Conservation (phyloP, 2,113 vertebrate species). For the Cnemophilus loriae region DNA sequence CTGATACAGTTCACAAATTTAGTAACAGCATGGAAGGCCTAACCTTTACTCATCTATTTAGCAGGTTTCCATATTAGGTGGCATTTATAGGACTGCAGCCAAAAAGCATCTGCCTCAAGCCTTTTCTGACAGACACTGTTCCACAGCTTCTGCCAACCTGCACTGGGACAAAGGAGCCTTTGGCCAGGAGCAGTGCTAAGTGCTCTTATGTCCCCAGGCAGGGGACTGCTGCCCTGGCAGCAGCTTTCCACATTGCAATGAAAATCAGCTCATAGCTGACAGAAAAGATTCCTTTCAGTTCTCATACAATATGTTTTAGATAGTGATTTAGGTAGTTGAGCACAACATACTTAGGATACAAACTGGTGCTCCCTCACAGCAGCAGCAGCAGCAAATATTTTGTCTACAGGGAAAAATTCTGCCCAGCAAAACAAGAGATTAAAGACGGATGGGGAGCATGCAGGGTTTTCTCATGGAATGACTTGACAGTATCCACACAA, state of each 20-base stretch:
- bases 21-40: not conserved
- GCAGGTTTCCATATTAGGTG: not conserved
- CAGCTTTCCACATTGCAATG: not conserved
- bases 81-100: not conserved
- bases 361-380: not conserved
- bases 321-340: not conserved
- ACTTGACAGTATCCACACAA: not conserved
- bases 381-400: not conserved
- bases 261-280: not conserved
- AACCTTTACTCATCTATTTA: not conserved
- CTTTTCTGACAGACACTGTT: not conserved
- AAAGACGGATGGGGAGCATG: not conserved
- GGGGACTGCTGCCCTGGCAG: not conserved
- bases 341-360: not conserved
- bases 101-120: not conserved
- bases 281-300: not conserved
- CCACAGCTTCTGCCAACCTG: not conserved
- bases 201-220: not conserved
- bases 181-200: not conserved
- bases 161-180: not conserved
- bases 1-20: not conserved
- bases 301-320: not conserved
- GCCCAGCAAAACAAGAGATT: constrained; percentile 28
- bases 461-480: constrained; percentile 28
- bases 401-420: not conserved